phyloP scores from a whole-genome alignment of 1,140 invertebrate genomes.

The Coptotermes formosanus region DNA sequence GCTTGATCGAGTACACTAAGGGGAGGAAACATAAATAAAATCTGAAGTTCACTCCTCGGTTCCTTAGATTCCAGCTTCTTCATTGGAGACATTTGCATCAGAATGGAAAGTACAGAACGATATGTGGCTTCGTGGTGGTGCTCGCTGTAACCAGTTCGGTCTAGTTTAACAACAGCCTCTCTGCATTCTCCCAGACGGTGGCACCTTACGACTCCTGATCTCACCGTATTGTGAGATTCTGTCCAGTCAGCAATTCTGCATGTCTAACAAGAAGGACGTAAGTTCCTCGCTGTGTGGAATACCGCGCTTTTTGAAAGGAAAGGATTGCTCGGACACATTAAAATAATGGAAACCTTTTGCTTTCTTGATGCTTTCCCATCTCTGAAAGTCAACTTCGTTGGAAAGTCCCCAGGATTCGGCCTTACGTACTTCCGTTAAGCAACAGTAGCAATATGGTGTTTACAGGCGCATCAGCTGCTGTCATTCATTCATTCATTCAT shows the following conservation, averaged over 20 bases:
- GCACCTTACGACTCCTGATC: background rate
- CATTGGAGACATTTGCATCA: background rate
- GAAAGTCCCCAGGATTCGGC: too few relatives aligned
- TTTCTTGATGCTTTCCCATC: too few relatives aligned
- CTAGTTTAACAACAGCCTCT: background rate
- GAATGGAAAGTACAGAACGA: background rate
- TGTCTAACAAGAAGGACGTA: too few relatives aligned
- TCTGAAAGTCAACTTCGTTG: too few relatives aligned
- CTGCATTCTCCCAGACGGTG: background rate
- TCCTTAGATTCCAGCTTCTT: constrained; percentile 3
- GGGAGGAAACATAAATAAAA: constrained; percentile 1
- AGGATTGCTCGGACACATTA: too few relatives aligned
- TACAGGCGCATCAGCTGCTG: too few relatives aligned
- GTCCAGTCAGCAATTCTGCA: background rate
- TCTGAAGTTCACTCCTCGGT: background rate
- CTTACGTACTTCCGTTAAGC: too few relatives aligned
- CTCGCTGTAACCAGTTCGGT: background rate
- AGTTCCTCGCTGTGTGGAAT: too few relatives aligned
- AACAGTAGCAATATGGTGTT: too few relatives aligned
- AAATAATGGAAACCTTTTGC: too few relatives aligned
- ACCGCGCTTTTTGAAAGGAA: too few relatives aligned
- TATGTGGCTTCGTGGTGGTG: background rate
- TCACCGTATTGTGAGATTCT: background rate
- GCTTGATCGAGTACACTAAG: background rate
- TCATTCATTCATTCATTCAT: too few relatives aligned